phyloP scores from a whole-genome alignment of 2,113 vertebrate genomes.

The Anarhynchus alexandrinus region DNA sequence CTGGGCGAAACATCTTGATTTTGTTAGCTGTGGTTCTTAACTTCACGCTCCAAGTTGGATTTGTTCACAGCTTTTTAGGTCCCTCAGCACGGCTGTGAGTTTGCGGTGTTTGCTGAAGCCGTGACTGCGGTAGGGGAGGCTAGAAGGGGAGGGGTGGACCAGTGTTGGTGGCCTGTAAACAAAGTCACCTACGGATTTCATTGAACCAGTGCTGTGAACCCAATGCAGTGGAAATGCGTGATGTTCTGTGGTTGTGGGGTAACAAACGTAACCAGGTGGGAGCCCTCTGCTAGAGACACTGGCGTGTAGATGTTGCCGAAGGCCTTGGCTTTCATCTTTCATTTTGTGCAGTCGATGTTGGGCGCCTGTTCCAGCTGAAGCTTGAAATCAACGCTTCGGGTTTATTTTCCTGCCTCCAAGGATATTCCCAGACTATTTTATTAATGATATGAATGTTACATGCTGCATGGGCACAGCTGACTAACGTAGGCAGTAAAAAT shows the following conservation, averaged over 20 bases:
- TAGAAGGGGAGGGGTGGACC: not conserved
- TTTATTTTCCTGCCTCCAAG: not conserved
- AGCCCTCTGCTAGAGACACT: not conserved
- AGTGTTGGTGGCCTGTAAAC: fast-evolving
- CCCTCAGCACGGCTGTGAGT: not conserved
- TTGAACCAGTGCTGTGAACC: not conserved
- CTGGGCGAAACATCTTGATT: not conserved
- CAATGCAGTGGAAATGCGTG: not conserved
- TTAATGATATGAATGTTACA: not conserved
- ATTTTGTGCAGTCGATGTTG: not conserved
- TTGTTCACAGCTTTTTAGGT: not conserved
- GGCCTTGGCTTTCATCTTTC: not conserved
- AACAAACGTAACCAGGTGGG: not conserved
- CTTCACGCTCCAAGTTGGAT: not conserved
- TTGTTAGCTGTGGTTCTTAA: not conserved
- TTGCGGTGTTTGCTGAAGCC: not conserved
- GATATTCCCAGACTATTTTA: not conserved
- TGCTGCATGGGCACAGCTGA: not conserved
- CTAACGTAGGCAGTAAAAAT: not conserved
- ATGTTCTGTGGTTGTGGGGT: not conserved
- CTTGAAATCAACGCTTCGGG: not conserved
- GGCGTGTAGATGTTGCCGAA: not conserved
- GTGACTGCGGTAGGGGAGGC: not conserved
- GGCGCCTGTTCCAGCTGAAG: not conserved
- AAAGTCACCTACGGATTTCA: not conserved